Conservation (phyloP, 2,113 vertebrate species). For the Seriola aureovittata region DNA sequence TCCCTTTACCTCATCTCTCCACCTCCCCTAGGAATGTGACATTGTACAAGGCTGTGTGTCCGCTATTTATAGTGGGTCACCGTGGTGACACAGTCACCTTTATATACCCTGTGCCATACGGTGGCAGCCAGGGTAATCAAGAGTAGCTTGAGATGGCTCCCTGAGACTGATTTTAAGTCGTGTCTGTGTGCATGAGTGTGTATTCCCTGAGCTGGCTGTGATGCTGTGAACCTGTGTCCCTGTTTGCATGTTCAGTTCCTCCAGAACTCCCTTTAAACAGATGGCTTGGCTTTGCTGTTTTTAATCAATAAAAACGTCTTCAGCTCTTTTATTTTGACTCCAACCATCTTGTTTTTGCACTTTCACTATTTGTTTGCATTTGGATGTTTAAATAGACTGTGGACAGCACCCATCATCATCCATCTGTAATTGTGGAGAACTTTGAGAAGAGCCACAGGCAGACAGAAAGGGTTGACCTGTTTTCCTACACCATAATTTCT, state of each 20-base stretch:
- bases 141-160: constrained; percentile 12
- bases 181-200: not conserved
- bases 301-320: constrained; percentile 16
- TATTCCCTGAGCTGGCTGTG: constrained; percentile 9
- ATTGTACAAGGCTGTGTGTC: constrained; percentile 80
- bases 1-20: constrained; percentile 59
- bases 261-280: constrained; percentile 11
- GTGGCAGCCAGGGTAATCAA: constrained; percentile 45
- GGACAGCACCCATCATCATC: constrained; percentile 58
- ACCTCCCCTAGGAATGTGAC: constrained; percentile 82
- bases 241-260: constrained; percentile 14
- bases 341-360: constrained; percentile 51
- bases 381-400: constrained; percentile 66
- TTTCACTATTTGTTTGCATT: constrained; percentile 68
- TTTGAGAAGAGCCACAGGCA: constrained; percentile 55
- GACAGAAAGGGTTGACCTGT: constrained; percentile 68
- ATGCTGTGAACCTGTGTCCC: not conserved
- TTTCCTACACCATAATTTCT: constrained; percentile 72
- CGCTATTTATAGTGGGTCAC: constrained; percentile 85
- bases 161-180: constrained; percentile 18
- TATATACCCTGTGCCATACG: constrained; percentile 68
- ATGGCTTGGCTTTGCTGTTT: not conserved
- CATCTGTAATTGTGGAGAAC: constrained; percentile 68
- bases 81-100: constrained; percentile 83
- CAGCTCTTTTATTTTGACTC: constrained; percentile 30